Conservation (phyloP, 2,888 invertebrate species). For the Glyphotaelius pellucidus region DNA sequence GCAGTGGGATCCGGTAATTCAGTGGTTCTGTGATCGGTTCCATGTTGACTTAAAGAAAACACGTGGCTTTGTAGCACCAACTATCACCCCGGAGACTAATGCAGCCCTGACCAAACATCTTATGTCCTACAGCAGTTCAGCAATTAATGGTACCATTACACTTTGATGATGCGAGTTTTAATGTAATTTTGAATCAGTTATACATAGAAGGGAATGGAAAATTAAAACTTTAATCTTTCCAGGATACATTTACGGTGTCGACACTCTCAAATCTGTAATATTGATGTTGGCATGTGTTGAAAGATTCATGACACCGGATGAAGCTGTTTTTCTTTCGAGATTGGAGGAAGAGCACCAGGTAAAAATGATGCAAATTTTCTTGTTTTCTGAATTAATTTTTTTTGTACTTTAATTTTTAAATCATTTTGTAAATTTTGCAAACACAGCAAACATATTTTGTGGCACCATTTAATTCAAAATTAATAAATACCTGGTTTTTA, state of each 20-base stretch:
- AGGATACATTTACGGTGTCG: constrained; percentile 92
- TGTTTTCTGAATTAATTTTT: neutral
- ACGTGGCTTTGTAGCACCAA: constrained; percentile 83
- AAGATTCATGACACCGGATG: constrained; percentile 84
- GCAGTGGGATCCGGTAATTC: constrained; percentile 93
- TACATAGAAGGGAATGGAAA: neutral
- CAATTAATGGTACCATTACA: constrained; percentile 85
- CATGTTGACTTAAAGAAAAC: constrained; percentile 85
- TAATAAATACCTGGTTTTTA: too few species aligned
- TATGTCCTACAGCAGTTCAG: constrained; percentile 87
- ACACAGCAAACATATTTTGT: too few species aligned
- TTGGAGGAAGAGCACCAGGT: constrained; percentile 97
- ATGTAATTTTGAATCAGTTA: neutral
- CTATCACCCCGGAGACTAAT: constrained; percentile 81
- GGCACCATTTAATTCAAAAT: too few species aligned
- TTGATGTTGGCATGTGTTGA: constrained; percentile 91
- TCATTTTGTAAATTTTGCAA: too few species aligned
- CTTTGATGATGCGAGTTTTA: neutral
- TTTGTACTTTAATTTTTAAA: too few species aligned
- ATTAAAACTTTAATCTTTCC: constrained; percentile 31
- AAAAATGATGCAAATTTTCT: constrained; percentile 54
- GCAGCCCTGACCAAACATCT: constrained; percentile 85
- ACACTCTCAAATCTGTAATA: constrained; percentile 93
- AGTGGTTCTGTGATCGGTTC: constrained; percentile 92
- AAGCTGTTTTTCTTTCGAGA: constrained; percentile 89